Evolutionary conservation across 2,888 invertebrate genomes (phyloP), one percentile per base, ranked within the genome.

Genomic region (Hecatera dysodea): DNA sequence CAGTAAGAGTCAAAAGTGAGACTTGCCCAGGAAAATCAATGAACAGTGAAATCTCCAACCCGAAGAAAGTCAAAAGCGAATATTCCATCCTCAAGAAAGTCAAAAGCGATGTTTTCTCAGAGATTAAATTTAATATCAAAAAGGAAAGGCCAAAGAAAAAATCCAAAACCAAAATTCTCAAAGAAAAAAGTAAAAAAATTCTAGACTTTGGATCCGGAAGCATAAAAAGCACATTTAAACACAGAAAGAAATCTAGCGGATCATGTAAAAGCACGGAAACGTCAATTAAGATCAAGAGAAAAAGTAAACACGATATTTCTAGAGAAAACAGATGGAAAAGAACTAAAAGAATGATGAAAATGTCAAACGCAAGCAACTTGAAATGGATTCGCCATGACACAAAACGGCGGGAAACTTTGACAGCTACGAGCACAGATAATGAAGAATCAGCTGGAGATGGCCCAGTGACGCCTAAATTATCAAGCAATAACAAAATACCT

Each of bases 361-460:
- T 64, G 19, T 44, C 67, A 11, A 61, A 66, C 0, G 59, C 69
- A 2, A 11, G 22, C 9, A 46, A 42, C 5, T 3, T 67, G 1
- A 67, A 65, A 33, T 56, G 39, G 74, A 67, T 12, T 1, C 53
- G 33, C 24, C 27, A 24, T 24, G 72, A 72, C 19, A 19, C 11
- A 17, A 82, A 82, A 50, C 22, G 36, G 50, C 80, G 53, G n/a
- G 66, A 48, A 53, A 52, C 22, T 42, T 65, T 62, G 29, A 42
- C 61, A 53, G 17, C 22, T 48, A 24, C 64, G 2, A 39, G 55
- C 61, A 82, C 63, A 65, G 83, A 67, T 52, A 71, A 64, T 24
- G 62, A 65, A 65, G 78, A 53, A 24, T 79, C 75, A 0, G 64
- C 67, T 0, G 80, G 80, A 3, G 75, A 83, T 22, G 57, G 65